Base-by-base conservation (phyloP, 2,113 vertebrate genomes). In the Trachemys scripta region DNA sequence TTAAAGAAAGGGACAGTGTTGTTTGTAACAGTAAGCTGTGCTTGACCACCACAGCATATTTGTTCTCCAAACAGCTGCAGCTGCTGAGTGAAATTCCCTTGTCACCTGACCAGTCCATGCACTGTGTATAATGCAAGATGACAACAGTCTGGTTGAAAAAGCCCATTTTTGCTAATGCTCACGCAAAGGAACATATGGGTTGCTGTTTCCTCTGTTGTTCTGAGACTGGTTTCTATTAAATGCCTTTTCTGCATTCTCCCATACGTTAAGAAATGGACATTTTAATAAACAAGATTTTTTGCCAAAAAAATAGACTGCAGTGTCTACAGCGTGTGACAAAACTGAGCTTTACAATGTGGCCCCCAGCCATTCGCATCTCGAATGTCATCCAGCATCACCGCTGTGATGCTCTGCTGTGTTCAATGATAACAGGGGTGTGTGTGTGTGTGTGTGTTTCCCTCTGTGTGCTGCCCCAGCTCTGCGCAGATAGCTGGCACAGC, bases 91-190 rank as follows among this genome's bases (percentile, higher is more conserved):
- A 87, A 87, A 90, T 95, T 95, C 82, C 8, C 5, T 89, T 91
- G 65, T 95, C 81, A 38, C 82, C 82, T 91, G 69, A 86, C 85
- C 80, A 90, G 72, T 57, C 35, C 20, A 75, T 80, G 85, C 80
- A 95, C 12, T 10, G n/a, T 94, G 20, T 88, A 53, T 94, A 87
- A 89, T 92, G 69, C 83, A 89, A 62, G 89, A 91, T 87, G 92
- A 84, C 90, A 91, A 11, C 51, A 17, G 62, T 88, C 81, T 94
- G 89, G 56, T 87, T 96, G 89, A 92, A 96, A 97, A 90, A 84
- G 65, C 31, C 54, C 17, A 81, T 95, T 95, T 95, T 82, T 3
- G 25, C 62, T 95, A 49, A 65, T 78, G 65, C 29, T 95, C 5
- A 13, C 2, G 1, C 56, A 80, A 47, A 91, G 82, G 22, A 94